These are phyloP conservation scores for Gadopsis bispinosus DNA, from an alignment of 2,797 vertebrate genomes.

Conservation along the genomic window DNA sequence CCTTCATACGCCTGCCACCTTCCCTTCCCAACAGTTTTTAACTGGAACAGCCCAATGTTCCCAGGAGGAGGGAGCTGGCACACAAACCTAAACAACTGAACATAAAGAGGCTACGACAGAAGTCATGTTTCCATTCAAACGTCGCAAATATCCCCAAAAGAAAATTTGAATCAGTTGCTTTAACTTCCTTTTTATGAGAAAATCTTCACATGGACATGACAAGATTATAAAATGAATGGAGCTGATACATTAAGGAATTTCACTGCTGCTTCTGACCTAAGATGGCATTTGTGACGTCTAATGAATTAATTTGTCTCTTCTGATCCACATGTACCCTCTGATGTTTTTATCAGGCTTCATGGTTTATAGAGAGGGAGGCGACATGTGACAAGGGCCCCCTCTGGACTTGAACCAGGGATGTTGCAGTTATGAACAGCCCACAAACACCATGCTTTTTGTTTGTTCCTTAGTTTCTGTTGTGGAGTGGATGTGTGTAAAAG, in stretches of 20 bases:
- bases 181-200: neutral
- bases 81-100: slow-evolving; percentile 6
- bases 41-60: neutral
- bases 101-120: neutral
- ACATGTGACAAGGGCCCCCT: slow-evolving; percentile 1
- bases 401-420: slow-evolving; percentile 18
- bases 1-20: slow-evolving; percentile 23
- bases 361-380: slow-evolving; percentile 9
- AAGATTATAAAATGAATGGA: slow-evolving; percentile 27
- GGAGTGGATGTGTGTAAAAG: neutral
- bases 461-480: neutral
- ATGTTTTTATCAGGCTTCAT: slow-evolving; percentile 19
- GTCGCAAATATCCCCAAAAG: slow-evolving; percentile 4
- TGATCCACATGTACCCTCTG: neutral
- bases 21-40: slow-evolving; percentile 15
- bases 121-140: neutral
- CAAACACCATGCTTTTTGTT: neutral
- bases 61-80: slow-evolving; percentile 1
- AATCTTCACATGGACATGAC: slow-evolving; percentile 25
- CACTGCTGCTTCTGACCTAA: slow-evolving; percentile 19
- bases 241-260: slow-evolving; percentile 13
- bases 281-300: slow-evolving; percentile 18
- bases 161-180: slow-evolving; percentile 13
- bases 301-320: slow-evolving; percentile 20
- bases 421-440: neutral